Percentiles rank a stretch among this genome's conserved stretches.
Conservation (phyloP, 2,113 vertebrate species). For the Hucho hucho region DNA sequence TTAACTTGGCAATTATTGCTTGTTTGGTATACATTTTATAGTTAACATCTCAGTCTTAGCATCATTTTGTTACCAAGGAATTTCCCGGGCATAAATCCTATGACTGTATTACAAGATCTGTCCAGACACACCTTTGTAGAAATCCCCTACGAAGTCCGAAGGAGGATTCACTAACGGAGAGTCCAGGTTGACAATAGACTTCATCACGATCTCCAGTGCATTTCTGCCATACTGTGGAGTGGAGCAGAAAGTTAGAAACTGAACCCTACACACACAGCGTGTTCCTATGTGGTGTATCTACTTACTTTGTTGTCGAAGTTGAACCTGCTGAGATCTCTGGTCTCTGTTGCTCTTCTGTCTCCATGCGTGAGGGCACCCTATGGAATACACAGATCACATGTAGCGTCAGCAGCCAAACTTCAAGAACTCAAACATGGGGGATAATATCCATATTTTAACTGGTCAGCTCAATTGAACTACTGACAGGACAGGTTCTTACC, state of each 20-base stretch:
- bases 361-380: constrained; percentile 97
- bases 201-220: constrained; percentile 98
- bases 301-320: constrained; percentile 98
- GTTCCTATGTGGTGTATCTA: too few relatives aligned
- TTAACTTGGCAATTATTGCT: too few relatives aligned
- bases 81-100: background rate
- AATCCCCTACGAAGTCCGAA: constrained; percentile 90
- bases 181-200: constrained; percentile 96
- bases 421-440: background rate
- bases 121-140: constrained; percentile 88
- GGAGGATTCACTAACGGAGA: constrained; percentile 90
- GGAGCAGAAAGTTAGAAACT: background rate
- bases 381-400: constrained; percentile 1
- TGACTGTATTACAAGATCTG: background rate
- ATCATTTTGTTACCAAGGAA: too few relatives aligned
- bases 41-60: too few relatives aligned
- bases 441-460: background rate
- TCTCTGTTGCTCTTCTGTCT: constrained; percentile 94
- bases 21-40: too few relatives aligned
- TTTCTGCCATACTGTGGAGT: constrained; percentile 91
- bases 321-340: constrained; percentile 94
- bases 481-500: constrained; percentile 71
- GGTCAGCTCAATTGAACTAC: too few relatives aligned
- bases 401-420: too few relatives aligned
- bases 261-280: too few relatives aligned